These are phyloP conservation scores for Pachyramphus minor DNA, from an alignment of 2,113 vertebrate genomes.

Conservation along the genomic window DNA sequence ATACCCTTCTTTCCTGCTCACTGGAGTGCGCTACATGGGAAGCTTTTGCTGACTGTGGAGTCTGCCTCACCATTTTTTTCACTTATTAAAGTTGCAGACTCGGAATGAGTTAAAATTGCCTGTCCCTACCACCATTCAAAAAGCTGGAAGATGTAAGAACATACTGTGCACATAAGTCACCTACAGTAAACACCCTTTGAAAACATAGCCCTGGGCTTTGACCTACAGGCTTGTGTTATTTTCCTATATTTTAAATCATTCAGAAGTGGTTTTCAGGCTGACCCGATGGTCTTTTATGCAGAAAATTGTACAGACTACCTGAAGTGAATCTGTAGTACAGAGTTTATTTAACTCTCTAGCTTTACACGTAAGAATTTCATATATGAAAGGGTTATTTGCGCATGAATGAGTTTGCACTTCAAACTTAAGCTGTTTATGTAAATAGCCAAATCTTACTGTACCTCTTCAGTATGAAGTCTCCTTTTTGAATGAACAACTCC, in stretches of 20 bases:
- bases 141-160: background rate
- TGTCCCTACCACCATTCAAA: background rate
- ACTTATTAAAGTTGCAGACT: background rate
- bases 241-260: slow-evolving; percentile 48
- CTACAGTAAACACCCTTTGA: background rate
- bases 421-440: slow-evolving; percentile 73
- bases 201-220: slow-evolving; percentile 36
- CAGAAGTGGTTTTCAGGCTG: slow-evolving; percentile 40
- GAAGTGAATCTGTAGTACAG: slow-evolving; percentile 56
- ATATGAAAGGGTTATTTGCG: slow-evolving; percentile 64
- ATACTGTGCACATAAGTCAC: background rate
- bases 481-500: slow-evolving; percentile 48
- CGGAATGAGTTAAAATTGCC: slow-evolving; percentile 35
- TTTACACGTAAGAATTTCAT: slow-evolving; percentile 49
- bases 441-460: slow-evolving; percentile 59
- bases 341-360: slow-evolving; percentile 55
- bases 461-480: slow-evolving; percentile 50
- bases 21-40: background rate
- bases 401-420: slow-evolving; percentile 57
- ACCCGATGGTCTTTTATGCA: slow-evolving; percentile 58
- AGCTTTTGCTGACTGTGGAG: slow-evolving; percentile 22
- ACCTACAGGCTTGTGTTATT: slow-evolving; percentile 29
- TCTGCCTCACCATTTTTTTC: background rate
- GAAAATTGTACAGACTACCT: slow-evolving; percentile 64
- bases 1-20: background rate